These are phyloP conservation scores for Enteromius paludinosus DNA, from an alignment of 2,797 vertebrate species.

Conservation along the genomic window DNA sequence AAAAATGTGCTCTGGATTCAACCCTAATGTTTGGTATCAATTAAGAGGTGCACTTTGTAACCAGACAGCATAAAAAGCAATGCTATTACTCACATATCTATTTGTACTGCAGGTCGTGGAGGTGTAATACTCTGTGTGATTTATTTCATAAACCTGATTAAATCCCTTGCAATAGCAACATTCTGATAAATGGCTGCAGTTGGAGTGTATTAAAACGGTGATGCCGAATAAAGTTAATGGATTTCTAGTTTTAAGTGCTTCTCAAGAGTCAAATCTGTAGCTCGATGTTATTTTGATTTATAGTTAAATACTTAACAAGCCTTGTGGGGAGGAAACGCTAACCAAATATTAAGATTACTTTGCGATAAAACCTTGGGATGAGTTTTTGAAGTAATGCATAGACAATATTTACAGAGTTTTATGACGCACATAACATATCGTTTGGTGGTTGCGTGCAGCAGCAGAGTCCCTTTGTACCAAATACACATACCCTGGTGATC, in stretches of 20 bases:
- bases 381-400: neutral
- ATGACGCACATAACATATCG: neutral
- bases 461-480: neutral
- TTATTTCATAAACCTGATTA: constrained; percentile 3
- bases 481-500: constrained; percentile 3
- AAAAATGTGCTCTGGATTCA: neutral
- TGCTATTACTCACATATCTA: constrained; percentile 5
- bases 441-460: neutral
- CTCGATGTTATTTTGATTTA: neutral
- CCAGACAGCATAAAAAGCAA: constrained; percentile 3
- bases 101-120: constrained; percentile 12
- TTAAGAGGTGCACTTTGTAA: constrained; percentile 1
- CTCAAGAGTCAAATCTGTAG: constrained; percentile 1
- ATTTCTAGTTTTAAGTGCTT: constrained; percentile 22
- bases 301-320: constrained; percentile 2
- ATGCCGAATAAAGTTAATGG: constrained; percentile 19
- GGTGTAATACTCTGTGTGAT: constrained; percentile 3
- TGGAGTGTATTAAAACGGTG: constrained; percentile 8
- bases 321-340: neutral
- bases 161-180: constrained; percentile 4
- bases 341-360: neutral
- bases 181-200: constrained; percentile 4
- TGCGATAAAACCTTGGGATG: neutral
- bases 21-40: neutral
- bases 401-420: constrained; percentile 3